Evolutionary conservation across 2,113 vertebrate species (phyloP).

Genomic region (Solea solea): DNA sequence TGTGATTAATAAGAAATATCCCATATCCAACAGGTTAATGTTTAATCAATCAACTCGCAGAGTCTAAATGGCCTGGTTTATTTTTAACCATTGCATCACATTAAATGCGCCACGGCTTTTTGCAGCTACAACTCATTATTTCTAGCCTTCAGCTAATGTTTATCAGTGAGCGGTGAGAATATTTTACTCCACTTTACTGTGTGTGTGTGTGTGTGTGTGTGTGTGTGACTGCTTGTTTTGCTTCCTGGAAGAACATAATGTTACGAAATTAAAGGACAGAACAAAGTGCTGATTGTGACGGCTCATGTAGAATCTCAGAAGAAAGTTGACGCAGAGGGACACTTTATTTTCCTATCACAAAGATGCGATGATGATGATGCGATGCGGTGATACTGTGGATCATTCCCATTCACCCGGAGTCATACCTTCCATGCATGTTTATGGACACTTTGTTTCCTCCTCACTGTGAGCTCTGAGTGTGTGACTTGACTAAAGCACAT

Average conservation of each 20-base stretch:
- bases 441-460: neutral
- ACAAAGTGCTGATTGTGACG: neutral
- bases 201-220: neutral
- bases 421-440: neutral
- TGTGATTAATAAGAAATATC: constrained; percentile 81
- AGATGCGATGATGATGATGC: neutral
- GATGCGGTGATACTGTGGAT: neutral
- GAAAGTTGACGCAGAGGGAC: constrained; percentile 2
- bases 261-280: constrained; percentile 18
- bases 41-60: constrained; percentile 72
- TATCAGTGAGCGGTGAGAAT: constrained; percentile 49
- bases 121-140: constrained; percentile 61
- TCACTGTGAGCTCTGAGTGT: constrained; percentile 28
- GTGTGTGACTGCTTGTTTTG: neutral
- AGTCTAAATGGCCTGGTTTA: constrained; percentile 70
- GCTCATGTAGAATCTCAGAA: neutral
- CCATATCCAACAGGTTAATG: constrained; percentile 78
- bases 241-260: constrained; percentile 1
- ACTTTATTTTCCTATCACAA: constrained; percentile 10
- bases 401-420: neutral
- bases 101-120: constrained; percentile 54
- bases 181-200: constrained; percentile 24
- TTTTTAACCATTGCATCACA: constrained; percentile 70
- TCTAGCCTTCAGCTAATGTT: constrained; percentile 59
- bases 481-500: constrained; percentile 60